Evolutionary conservation across 2,797 vertebrate genomes (phyloP).

Genomic region (Salarias fasciatus): DNA sequence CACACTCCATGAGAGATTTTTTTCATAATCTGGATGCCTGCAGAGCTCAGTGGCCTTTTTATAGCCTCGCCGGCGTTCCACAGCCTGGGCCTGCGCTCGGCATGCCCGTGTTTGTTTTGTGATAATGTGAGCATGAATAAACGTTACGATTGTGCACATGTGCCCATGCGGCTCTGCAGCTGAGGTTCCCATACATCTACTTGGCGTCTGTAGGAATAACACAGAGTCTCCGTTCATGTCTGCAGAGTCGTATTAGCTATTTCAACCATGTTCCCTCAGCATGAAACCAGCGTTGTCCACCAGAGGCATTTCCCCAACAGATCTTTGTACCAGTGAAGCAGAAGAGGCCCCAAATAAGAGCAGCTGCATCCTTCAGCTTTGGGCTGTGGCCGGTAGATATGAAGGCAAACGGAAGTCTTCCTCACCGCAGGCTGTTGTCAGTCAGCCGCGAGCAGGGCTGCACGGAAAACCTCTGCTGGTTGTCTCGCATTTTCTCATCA

Average conservation of each 20-base stretch:
- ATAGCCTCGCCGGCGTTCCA: slow-evolving; percentile 16
- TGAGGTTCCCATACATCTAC: slow-evolving; percentile 31
- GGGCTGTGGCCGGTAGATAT: slow-evolving; percentile 56
- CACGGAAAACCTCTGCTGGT: slow-evolving; percentile 62
- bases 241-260: slow-evolving; percentile 34
- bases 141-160: slow-evolving; percentile 18
- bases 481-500: slow-evolving; percentile 71
- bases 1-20: slow-evolving; percentile 14
- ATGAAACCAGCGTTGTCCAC: slow-evolving; percentile 13
- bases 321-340: slow-evolving; percentile 48
- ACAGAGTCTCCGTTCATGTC: slow-evolving; percentile 17
- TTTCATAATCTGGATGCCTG: slow-evolving; percentile 25
- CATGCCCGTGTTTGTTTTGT: slow-evolving; percentile 40
- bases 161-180: slow-evolving; percentile 6
- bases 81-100: slow-evolving; percentile 7
- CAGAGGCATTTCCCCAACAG: slow-evolving; percentile 51
- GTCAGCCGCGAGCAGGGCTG: slow-evolving; percentile 52
- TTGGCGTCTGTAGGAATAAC: slow-evolving; percentile 5
- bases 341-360: slow-evolving; percentile 40
- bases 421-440: slow-evolving; percentile 50
- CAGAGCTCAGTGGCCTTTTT: slow-evolving; percentile 19
- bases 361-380: slow-evolving; percentile 53
- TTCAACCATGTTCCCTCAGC: slow-evolving; percentile 34
- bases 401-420: slow-evolving; percentile 35
- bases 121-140: slow-evolving; percentile 45